Base-by-base conservation (phyloP, 2,113 vertebrate genomes). In the Mus pahari region DNA sequence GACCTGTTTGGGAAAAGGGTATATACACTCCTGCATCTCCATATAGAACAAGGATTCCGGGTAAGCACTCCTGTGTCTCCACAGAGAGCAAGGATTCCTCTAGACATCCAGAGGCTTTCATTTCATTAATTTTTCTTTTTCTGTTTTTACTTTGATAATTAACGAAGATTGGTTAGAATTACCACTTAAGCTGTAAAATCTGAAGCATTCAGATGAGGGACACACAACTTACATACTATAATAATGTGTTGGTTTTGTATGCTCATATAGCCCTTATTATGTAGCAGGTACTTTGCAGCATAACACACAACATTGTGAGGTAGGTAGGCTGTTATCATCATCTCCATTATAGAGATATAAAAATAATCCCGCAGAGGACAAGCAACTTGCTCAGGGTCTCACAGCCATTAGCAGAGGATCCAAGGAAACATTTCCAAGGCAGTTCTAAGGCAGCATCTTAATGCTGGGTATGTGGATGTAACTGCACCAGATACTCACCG, bases 111-210 rank as follows among this genome's bases (percentile, higher is more conserved):
- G 92, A 55, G 39, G 12, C 53, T 58, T 66, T 64, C 16, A 39
- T 48, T 96, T 89, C 53, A n/a, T 28, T 73, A 86, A 86, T 90
- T 94, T 62, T 11, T 81, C 22, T 53, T 86, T 16, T 95, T 95
- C 93, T 55, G n/a, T 68, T 84, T 91, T 42, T 74, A 66, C 50
- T 82, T 77, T 87, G 39, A 53, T 22, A 90, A 86, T 75, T 79
- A 79, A 86, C 64, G 84, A 50, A 77, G 75, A 66, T 9, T 48
- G 71, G 42, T 90, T 64, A 77, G 55, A 92, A 87, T 79, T 92
- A 39, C 5, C 22, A 10, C 82, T n/a, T n/a, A 79, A 70, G 42
- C 9, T 74, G 12, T 60, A 42, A 86, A 87, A 87, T 53, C 70
- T 26, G 10, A 93, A 86, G 39, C 17, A 11, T 77, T 66, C 82